Evolutionary conservation across 2,113 vertebrate genomes (phyloP).

Genomic region (Machaerirhynchus nigripectus): DNA sequence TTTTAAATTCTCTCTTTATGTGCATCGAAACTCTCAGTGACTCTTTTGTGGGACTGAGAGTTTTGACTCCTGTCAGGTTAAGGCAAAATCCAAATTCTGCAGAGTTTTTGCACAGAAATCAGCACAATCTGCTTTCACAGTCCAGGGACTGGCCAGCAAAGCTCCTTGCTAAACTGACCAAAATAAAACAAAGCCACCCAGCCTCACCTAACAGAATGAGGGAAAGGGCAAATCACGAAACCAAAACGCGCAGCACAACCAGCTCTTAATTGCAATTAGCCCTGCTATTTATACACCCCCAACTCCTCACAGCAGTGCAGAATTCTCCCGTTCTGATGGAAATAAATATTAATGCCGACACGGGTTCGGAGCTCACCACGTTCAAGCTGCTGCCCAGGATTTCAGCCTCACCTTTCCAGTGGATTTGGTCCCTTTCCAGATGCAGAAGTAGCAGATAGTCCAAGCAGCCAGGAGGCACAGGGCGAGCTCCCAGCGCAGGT

Average conservation of each 20-base stretch:
- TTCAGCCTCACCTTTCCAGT: constrained; percentile 90
- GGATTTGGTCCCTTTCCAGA: constrained; percentile 99
- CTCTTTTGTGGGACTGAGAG: background rate
- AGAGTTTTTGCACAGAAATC: background rate
- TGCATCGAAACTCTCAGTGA: background rate
- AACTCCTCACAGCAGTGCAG: background rate
- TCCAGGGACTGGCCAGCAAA: background rate
- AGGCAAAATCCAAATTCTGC: background rate
- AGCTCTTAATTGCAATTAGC: background rate
- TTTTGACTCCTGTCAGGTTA: background rate
- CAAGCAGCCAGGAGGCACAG: constrained; percentile 93
- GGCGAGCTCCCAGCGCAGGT: constrained; percentile 93
- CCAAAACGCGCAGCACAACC: background rate
- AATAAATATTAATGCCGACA: background rate
- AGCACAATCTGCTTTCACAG: background rate
- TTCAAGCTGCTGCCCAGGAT: background rate
- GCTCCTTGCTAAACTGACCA: background rate
- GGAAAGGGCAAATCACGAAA: background rate
- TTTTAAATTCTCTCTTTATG: background rate
- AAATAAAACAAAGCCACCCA: background rate
- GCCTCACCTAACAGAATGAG: background rate
- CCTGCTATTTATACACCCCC: background rate
- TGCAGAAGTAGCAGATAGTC: constrained; percentile 99
- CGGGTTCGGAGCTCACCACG: too few species aligned
- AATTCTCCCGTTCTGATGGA: background rate